Evolutionary conservation across 2,888 invertebrate genomes (phyloP).

Genomic region (Sussaba pulchella): DNA sequence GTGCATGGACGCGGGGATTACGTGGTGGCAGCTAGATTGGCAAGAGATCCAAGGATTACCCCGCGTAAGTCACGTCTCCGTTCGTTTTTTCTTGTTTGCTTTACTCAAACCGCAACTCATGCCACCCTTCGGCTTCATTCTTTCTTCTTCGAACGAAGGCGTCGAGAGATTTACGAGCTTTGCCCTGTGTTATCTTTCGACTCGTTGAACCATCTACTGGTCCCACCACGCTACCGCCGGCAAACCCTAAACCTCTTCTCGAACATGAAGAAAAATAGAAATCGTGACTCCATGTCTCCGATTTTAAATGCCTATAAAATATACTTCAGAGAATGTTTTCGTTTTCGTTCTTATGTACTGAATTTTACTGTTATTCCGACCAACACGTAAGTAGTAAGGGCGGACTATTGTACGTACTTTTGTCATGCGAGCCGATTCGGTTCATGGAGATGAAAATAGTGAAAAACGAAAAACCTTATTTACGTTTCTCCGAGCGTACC

Average conservation of each 20-base stretch:
- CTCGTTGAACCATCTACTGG: constrained; percentile 4
- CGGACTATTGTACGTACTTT: constrained; percentile 44
- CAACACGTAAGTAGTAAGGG: constrained; percentile 22
- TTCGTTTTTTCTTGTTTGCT: constrained; percentile 26
- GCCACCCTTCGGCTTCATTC: not conserved
- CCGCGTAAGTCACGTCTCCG: constrained; percentile 12
- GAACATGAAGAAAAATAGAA: not conserved
- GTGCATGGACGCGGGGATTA: constrained; percentile 46
- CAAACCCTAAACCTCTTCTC: not conserved
- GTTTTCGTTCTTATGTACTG: not conserved
- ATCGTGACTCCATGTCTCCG: not conserved
- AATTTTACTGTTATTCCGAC: constrained; percentile 8
- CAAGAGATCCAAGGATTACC: constrained; percentile 17
- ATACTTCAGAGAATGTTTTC: too few relatives aligned
- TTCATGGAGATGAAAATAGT: constrained; percentile 42
- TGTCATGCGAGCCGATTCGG: constrained; percentile 32
- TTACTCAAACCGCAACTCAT: constrained; percentile 14
- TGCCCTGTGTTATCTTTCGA: constrained; percentile 48
- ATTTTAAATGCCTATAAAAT: constrained; percentile 15
- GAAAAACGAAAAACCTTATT: constrained; percentile 50
- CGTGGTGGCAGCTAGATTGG: constrained; percentile 55
- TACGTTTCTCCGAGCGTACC: constrained; percentile 49
- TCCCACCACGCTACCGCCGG: not conserved
- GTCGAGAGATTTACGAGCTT: constrained; percentile 59
- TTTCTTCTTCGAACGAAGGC: constrained; percentile 35